These are phyloP conservation scores for Trachelus iudaicus DNA, from an alignment of 2,888 invertebrate genomes.

Conservation along the genomic window DNA sequence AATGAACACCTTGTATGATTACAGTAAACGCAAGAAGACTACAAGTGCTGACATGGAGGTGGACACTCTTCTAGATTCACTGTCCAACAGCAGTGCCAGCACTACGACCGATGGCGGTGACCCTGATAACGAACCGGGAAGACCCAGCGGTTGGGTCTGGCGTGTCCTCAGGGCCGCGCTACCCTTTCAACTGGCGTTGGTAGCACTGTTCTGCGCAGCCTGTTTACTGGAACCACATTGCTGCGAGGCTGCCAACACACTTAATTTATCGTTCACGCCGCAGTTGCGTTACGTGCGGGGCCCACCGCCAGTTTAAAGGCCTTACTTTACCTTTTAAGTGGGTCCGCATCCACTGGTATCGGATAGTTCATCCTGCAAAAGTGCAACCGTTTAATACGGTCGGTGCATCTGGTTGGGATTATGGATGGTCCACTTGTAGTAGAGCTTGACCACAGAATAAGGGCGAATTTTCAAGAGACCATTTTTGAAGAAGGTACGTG, in stretches of 20 bases:
- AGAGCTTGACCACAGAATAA: no score
- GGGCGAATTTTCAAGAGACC: no score
- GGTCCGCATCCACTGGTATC: no score
- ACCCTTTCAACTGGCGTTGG: constrained; percentile 80
- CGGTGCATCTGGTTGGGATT: no score
- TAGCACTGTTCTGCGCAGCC: constrained; percentile 78
- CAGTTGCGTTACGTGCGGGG: constrained; percentile 85
- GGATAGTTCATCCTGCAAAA: no score
- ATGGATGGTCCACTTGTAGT: no score
- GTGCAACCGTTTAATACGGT: no score
- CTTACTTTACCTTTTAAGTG: no score
- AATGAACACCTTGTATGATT: constrained; percentile 13
- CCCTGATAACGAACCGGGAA: constrained; percentile 66
- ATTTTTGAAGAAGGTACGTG: no score
- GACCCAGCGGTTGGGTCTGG: constrained; percentile 76
- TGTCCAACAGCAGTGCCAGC: constrained; percentile 15
- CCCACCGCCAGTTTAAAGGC: constrained; percentile 79
- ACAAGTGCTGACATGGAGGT: constrained; percentile 22
- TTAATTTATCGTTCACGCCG: constrained; percentile 81
- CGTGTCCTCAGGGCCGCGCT: constrained; percentile 78
- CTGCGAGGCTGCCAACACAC: constrained; percentile 82
- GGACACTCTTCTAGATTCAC: constrained; percentile 8
- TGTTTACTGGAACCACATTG: constrained; percentile 81
- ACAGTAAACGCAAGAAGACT: constrained; percentile 50
- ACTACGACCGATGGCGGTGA: constrained; percentile 71